Conservation (phyloP, 2,888 invertebrate species). For the Caenorhabditis auriculariae region DNA sequence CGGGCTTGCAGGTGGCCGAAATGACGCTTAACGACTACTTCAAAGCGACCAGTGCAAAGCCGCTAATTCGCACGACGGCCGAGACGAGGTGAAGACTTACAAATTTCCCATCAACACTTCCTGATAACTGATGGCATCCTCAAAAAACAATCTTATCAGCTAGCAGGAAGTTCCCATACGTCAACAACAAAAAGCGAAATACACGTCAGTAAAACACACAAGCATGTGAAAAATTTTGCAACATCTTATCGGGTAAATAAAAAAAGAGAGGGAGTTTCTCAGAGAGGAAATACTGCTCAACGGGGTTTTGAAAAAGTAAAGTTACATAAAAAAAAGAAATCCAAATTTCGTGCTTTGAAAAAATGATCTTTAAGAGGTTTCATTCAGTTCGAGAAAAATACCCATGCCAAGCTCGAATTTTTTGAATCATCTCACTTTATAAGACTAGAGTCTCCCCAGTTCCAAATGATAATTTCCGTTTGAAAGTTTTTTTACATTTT, state of each 20-base stretch:
- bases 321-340: neutral
- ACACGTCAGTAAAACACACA: too few species aligned
- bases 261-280: too few species aligned
- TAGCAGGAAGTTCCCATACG: too few species aligned
- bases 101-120: too few species aligned
- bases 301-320: slow-evolving; percentile 22
- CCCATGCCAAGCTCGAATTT: neutral
- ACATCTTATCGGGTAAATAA: too few species aligned
- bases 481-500: too few species aligned
- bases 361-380: neutral
- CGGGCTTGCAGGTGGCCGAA: slow-evolving; percentile 27
- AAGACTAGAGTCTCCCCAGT: too few species aligned
- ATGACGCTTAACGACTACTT: slow-evolving; percentile 23
- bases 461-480: too few species aligned
- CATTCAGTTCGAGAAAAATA: neutral
- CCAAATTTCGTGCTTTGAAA: neutral
- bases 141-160: too few species aligned
- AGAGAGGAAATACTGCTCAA: slow-evolving; percentile 19
- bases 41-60: slow-evolving; percentile 1
- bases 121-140: too few species aligned
- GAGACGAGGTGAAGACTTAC: neutral
- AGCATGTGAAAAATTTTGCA: too few species aligned
- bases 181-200: slow-evolving; percentile 11
- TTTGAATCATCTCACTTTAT: too few species aligned
- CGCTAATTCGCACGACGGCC: neutral